These are phyloP conservation scores for Zelleria hepariella DNA, from an alignment of 2,888 invertebrate species.

Conservation along the genomic window DNA sequence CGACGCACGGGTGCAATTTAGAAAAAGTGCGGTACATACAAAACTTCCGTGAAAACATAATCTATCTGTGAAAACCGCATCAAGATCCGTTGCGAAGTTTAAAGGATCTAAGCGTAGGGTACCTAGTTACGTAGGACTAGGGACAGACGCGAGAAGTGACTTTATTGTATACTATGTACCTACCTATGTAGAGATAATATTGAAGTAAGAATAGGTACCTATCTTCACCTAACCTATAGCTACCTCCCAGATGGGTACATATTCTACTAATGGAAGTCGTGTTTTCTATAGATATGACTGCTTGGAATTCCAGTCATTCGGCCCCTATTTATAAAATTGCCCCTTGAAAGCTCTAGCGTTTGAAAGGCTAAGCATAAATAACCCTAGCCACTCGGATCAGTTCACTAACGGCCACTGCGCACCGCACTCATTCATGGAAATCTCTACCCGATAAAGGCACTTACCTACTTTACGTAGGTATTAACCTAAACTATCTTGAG, in stretches of 20 bases:
- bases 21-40: not conserved
- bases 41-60: not conserved
- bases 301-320: not conserved
- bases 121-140: no score
- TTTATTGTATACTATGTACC: not conserved
- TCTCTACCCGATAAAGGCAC: not conserved
- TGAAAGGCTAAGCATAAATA: slow-evolving; percentile 63
- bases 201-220: not conserved
- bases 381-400: slow-evolving; percentile 34
- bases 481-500: not conserved
- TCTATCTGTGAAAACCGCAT: no score
- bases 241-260: no score
- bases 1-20: no score
- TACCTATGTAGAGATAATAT: not conserved
- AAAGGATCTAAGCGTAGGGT: no score
- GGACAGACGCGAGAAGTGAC: no score
- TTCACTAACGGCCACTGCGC: slow-evolving; percentile 28
- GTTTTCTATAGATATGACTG: not conserved
- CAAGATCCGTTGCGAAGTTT: no score
- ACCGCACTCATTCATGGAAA: not conserved
- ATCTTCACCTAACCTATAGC: no score
- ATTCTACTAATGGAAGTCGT: not conserved
- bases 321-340: not conserved
- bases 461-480: not conserved
- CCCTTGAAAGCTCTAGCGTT: slow-evolving; percentile 59